phyloP scores from a whole-genome alignment of 2,113 vertebrate genomes.

The Microcebus tavaratra region DNA sequence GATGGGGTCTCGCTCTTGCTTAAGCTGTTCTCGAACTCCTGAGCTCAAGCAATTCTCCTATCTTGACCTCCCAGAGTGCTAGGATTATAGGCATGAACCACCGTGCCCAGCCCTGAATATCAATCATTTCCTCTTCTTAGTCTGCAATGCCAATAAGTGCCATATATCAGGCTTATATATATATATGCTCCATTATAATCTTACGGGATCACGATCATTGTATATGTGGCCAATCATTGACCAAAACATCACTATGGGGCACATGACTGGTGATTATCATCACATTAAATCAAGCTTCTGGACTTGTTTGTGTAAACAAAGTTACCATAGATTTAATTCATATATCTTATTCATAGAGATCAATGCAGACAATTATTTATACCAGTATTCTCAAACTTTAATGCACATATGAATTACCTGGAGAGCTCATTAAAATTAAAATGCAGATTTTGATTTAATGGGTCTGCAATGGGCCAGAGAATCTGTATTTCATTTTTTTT shows the following conservation, averaged over 20 bases:
- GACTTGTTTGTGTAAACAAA: not conserved
- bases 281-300: not conserved
- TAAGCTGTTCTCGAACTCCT: too few relatives aligned
- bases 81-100: too few relatives aligned
- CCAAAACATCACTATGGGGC: not conserved
- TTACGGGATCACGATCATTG: not conserved
- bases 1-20: too few relatives aligned
- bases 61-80: too few relatives aligned
- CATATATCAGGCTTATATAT: not conserved
- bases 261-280: not conserved
- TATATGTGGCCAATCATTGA: not conserved
- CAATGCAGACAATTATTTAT: not conserved
- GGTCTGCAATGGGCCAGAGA: not conserved
- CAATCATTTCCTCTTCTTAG: not conserved
- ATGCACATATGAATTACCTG: not conserved
- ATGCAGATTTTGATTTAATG: not conserved
- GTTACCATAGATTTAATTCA: not conserved
- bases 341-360: not conserved
- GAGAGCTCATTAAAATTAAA: conserved; percentile 31
- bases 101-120: not conserved
- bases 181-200: not conserved
- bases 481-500: not conserved
- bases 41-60: too few relatives aligned
- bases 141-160: not conserved
- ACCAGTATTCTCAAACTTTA: not conserved